A percentile compares a stretch with the other conserved stretches of the same genome.
phyloP scores from a whole-genome alignment of 2,888 invertebrate species.

The Disparrhopalites patrizii region DNA sequence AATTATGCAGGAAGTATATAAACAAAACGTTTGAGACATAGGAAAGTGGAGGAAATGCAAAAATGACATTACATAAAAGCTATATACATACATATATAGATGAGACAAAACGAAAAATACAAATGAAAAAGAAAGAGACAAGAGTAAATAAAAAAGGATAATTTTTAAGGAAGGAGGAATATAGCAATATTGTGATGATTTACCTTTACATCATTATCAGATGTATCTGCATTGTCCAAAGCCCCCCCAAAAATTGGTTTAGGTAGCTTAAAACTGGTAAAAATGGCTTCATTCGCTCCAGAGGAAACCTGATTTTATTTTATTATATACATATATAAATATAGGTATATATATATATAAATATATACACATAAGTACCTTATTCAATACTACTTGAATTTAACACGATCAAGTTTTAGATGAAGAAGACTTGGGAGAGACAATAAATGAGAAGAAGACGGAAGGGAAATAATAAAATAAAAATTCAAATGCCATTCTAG shows the following conservation, averaged over 20 bases:
- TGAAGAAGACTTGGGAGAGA: too few relatives aligned
- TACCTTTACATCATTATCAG: slow-evolving; percentile 43
- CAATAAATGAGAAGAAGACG: too few relatives aligned
- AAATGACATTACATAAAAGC: too few relatives aligned
- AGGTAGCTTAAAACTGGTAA: slow-evolving; percentile 87
- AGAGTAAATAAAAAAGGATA: not conserved
- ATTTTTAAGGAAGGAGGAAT: too few relatives aligned
- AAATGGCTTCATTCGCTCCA: slow-evolving; percentile 65
- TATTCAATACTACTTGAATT: too few relatives aligned
- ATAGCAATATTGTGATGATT: too few relatives aligned
- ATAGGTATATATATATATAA: not conserved
- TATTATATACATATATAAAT: not conserved
- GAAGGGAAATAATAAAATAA: too few relatives aligned
- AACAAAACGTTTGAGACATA: not conserved
- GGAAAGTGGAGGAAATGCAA: too few relatives aligned
- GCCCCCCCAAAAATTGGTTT: slow-evolving; percentile 55
- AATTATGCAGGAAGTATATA: not conserved
- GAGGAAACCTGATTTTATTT: slow-evolving; percentile 36
- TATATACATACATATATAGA: not conserved
- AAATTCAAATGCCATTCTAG: too few relatives aligned
- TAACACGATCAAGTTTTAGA: too few relatives aligned
- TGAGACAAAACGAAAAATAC: not conserved
- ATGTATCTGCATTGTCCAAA: slow-evolving; percentile 35
- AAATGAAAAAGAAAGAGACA: too few relatives aligned
- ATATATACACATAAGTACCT: not conserved